These are phyloP conservation scores for Eriosoma lanigerum DNA, from an alignment of 1,140 invertebrate genomes.

Conservation along the genomic window DNA sequence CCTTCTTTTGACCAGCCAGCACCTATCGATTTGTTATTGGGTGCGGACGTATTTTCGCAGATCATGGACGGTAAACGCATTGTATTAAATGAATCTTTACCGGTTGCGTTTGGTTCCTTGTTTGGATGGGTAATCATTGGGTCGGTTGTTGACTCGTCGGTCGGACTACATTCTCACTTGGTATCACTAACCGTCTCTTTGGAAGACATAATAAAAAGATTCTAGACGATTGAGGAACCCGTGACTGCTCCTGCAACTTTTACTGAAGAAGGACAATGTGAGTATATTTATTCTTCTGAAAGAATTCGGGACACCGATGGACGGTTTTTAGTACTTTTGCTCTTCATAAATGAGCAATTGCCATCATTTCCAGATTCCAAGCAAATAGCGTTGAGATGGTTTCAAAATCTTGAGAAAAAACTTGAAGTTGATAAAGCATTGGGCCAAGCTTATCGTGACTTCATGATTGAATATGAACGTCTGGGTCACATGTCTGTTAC, in stretches of 20 bases:
- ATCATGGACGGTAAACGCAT: slow-evolving; percentile 11
- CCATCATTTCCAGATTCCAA: background rate
- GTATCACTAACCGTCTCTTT: background rate
- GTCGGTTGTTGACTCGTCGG: background rate
- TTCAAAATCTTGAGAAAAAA: background rate
- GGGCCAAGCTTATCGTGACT: background rate
- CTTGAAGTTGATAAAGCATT: background rate
- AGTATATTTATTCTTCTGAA: background rate
- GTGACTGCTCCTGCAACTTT: background rate
- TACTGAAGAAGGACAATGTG: background rate
- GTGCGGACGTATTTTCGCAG: slow-evolving; percentile 31
- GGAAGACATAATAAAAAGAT: background rate
- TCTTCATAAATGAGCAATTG: background rate
- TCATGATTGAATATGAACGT: background rate
- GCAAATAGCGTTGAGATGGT: background rate
- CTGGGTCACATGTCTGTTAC: slow-evolving; percentile 9
- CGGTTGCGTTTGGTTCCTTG: slow-evolving; percentile 24
- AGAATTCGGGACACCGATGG: too few species aligned
- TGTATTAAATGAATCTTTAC: background rate
- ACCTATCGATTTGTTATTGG: slow-evolving; percentile 40
- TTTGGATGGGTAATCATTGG: background rate
- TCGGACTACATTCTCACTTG: background rate
- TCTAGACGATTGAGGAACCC: background rate
- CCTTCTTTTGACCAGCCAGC: background rate
- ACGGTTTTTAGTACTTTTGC: background rate